Evolutionary conservation across 1,140 invertebrate genomes (phyloP).

Genomic region (Temnothorax nylanderi): DNA sequence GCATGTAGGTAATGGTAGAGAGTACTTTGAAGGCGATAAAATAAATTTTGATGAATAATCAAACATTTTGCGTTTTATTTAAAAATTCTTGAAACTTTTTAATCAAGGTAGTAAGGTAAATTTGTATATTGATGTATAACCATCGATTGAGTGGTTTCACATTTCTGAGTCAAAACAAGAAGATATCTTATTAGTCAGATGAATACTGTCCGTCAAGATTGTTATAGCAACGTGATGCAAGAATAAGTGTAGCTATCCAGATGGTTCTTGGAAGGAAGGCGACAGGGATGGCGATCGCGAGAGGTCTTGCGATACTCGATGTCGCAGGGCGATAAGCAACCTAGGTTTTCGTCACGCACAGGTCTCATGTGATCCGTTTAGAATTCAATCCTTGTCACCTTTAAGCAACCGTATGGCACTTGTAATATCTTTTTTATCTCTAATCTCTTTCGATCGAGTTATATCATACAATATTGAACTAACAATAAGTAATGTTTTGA

Average conservation of each 20-base stretch:
- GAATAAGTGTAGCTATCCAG: conserved; percentile 13
- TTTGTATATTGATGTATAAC: not conserved
- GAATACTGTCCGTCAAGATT: not conserved
- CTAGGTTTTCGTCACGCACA: conserved; percentile 69
- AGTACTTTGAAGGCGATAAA: no score
- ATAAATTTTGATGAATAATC: no score
- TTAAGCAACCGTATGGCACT: conserved; percentile 47
- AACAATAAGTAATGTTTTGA: not conserved
- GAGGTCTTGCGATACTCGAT: conserved; percentile 65
- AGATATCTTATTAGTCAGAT: not conserved
- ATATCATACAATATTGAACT: not conserved
- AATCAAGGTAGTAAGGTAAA: no score
- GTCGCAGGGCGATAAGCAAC: conserved; percentile 65
- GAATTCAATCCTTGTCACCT: conserved; percentile 65
- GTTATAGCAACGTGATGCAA: conserved; percentile 31
- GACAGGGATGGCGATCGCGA: conserved; percentile 31
- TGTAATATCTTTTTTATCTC: conserved; percentile 51
- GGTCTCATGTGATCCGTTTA: conserved; percentile 68
- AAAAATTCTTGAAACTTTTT: no score
- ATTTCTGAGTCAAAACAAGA: not conserved
- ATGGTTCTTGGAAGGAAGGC: conserved; percentile 60
- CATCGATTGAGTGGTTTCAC: not conserved
- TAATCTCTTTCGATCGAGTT: not conserved
- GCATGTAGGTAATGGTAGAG: no score
- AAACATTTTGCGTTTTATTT: no score